Percentiles rank a stretch among this genome's conserved stretches.
Evolutionary conservation across 1,140 invertebrate genomes (phyloP).

Genomic region (Anoplolepis gracilipes): DNA sequence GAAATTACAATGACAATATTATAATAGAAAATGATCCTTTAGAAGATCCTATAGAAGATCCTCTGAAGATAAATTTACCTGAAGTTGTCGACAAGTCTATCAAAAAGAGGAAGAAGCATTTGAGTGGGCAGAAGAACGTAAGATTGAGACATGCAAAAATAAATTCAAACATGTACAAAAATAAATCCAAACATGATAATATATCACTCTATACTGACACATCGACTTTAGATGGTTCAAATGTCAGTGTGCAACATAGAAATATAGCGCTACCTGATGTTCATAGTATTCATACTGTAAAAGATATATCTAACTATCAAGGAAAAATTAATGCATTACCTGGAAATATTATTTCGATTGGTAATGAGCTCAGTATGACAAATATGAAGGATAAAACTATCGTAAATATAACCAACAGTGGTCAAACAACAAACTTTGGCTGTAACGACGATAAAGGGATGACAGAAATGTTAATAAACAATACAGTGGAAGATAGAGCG

Average conservation of each 20-base stretch:
- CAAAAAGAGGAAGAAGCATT: conserved; percentile 74
- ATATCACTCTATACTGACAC: conserved; percentile 65
- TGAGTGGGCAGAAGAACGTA: conserved; percentile 73
- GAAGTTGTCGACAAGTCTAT: conserved; percentile 56
- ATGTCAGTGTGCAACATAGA: conserved; percentile 79
- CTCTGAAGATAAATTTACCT: conserved; percentile 51
- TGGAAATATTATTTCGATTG: conserved; percentile 51
- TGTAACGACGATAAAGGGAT: neutral
- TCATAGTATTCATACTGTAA: conserved; percentile 37
- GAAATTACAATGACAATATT: conserved; percentile 13
- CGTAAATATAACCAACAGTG: conserved; percentile 40
- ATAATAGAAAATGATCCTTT: neutral
- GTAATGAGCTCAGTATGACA: conserved; percentile 52
- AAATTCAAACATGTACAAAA: conserved; percentile 74
- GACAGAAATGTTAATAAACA: conserved; percentile 7
- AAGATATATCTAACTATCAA: conserved; percentile 48
- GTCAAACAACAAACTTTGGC: neutral
- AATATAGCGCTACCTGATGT: conserved; percentile 79
- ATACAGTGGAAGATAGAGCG: neutral
- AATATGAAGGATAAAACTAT: conserved; percentile 42
- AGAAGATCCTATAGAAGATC: neutral
- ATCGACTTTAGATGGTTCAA: conserved; percentile 79
- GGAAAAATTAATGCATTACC: conserved; percentile 42
- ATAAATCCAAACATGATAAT: conserved; percentile 71
- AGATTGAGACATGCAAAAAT: conserved; percentile 67